These are phyloP conservation scores for Azorinus chamasolen DNA, from an alignment of 2,888 invertebrate species.

Conservation along the genomic window DNA sequence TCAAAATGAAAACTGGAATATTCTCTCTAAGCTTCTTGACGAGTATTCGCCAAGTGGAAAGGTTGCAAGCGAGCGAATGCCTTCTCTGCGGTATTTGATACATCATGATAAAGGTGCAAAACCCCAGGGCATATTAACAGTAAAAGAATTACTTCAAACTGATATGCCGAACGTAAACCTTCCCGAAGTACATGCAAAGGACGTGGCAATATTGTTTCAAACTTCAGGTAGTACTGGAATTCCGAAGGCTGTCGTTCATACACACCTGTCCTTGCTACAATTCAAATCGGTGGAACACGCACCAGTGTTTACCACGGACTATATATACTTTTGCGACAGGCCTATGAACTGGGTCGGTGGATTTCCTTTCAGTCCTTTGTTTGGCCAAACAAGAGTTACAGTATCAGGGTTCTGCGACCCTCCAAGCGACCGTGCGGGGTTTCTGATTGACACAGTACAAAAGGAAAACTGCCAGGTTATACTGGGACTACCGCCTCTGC, in stretches of 20 bases:
- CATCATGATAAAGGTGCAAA: not conserved
- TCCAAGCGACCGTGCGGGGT: conserved; percentile 2
- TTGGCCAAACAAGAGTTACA: conserved; percentile 34
- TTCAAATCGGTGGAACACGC: not conserved
- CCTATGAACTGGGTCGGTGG: conserved; percentile 34
- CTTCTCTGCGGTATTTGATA: conserved; percentile 20
- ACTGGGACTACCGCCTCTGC: no score
- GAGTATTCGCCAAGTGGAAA: conserved; percentile 11
- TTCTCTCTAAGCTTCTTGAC: conserved; percentile 22
- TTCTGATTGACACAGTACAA: conserved; percentile 15
- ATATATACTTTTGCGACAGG: conserved; percentile 18
- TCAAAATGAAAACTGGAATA: conserved; percentile 23
- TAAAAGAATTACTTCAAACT: conserved; percentile 8
- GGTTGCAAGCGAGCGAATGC: conserved; percentile 12
- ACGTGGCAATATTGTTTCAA: conserved; percentile 22
- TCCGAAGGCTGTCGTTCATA: conserved; percentile 36
- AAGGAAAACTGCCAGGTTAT: conserved; percentile 10
- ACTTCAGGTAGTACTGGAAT: conserved; percentile 54
- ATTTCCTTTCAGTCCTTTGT: conserved; percentile 17
- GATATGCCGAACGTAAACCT: not conserved
- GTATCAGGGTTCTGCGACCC: conserved; percentile 12
- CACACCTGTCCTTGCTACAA: not conserved
- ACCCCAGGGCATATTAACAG: conserved; percentile 1
- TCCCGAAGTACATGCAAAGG: conserved; percentile 10
- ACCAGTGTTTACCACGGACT: not conserved